These are phyloP conservation scores for Indri indri DNA, from an alignment of 2,113 vertebrate genomes.

Conservation along the genomic window DNA sequence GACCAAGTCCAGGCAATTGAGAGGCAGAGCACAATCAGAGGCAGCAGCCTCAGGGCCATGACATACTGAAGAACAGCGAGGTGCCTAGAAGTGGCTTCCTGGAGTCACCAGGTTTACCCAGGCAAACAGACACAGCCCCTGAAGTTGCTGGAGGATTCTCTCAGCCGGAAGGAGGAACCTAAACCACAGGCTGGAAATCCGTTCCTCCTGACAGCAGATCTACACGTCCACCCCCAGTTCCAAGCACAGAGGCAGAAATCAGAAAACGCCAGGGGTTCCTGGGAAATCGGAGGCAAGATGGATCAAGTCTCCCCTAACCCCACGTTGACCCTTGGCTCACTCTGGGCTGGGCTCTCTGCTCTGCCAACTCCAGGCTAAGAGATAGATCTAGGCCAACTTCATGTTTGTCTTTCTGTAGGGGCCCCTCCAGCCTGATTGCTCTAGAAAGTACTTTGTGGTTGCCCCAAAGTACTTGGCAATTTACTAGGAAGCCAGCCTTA, in stretches of 20 bases:
- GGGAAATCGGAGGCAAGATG: neutral
- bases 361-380: neutral
- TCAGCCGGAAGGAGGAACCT: neutral
- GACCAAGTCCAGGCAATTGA: neutral
- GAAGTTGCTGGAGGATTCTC: neutral
- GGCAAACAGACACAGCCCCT: neutral
- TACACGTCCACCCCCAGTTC: neutral
- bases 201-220: neutral
- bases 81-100: neutral
- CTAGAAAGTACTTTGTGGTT: neutral
- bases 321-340: neutral
- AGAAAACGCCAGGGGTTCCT: neutral
- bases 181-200: neutral
- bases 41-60: neutral
- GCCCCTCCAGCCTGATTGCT: neutral
- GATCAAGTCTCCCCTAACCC: neutral
- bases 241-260: neutral
- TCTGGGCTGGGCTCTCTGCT: neutral
- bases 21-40: neutral
- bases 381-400: neutral
- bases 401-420: neutral
- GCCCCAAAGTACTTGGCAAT: neutral
- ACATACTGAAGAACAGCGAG: accelerated
- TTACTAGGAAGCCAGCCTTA: neutral
- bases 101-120: neutral